Conservation (phyloP, 2,113 vertebrate genomes). For the Peromyscus maniculatus region DNA sequence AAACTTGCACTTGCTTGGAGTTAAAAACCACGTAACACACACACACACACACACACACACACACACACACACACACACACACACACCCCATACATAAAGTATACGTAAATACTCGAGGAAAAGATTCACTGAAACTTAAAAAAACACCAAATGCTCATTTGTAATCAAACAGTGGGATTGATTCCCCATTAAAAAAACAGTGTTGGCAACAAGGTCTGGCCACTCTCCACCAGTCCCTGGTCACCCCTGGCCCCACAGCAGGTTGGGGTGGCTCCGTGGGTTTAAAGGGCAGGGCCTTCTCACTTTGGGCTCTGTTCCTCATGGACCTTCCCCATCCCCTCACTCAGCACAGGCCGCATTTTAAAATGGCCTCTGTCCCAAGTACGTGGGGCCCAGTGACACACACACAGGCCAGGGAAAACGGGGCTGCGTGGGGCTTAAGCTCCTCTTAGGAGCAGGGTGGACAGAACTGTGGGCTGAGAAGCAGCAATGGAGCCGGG, state of each 20-base stretch:
- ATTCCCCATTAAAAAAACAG: slow-evolving; percentile 31
- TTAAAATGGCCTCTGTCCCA: neutral
- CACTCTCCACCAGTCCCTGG: neutral
- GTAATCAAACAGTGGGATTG: neutral
- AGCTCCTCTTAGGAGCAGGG: neutral
- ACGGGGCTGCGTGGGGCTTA: neutral
- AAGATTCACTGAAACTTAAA: neutral
- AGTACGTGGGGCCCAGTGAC: neutral
- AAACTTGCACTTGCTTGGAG: slow-evolving; percentile 15
- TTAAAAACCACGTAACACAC: neutral
- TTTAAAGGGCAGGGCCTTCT: neutral
- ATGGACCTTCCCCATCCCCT: neutral
- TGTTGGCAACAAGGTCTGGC: neutral
- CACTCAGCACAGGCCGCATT: neutral
- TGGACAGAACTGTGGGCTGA: neutral
- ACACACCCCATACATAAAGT: neutral
- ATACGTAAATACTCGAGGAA: neutral
- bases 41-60: neutral
- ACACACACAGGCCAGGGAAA: neutral
- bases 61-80: neutral
- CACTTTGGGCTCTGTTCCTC: neutral
- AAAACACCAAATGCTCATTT: slow-evolving; percentile 1
- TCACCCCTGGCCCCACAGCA: neutral
- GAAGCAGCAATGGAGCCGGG: neutral
- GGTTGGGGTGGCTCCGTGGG: neutral